These are phyloP conservation scores for Trematocara unimaculatum DNA, from an alignment of 2,113 vertebrate species.

Conservation along the genomic window DNA sequence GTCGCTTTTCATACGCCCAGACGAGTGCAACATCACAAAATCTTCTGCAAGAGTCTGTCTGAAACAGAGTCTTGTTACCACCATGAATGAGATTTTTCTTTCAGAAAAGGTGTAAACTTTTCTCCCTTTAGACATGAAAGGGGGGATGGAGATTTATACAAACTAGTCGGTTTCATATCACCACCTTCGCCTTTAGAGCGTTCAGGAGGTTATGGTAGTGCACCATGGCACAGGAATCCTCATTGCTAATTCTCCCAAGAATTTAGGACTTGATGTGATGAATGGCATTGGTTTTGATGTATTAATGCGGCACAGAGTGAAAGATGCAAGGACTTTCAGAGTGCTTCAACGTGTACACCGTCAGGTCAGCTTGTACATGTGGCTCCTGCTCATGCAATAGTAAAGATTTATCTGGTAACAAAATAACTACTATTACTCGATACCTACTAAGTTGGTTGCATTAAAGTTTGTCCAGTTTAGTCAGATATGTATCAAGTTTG, in stretches of 20 bases:
- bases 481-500: not conserved
- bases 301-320: not conserved
- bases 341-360: not conserved
- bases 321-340: not conserved
- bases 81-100: not conserved
- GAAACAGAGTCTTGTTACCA: not conserved
- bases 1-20: not conserved
- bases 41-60: not conserved
- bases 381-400: not conserved
- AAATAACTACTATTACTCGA: not conserved
- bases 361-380: no score
- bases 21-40: not conserved
- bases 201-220: not conserved
- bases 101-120: not conserved
- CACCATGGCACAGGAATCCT: not conserved
- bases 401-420: not conserved
- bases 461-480: not conserved
- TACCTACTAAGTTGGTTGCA: not conserved
- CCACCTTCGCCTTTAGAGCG: not conserved
- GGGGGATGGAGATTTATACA: not conserved
- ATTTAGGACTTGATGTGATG: not conserved
- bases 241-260: not conserved
- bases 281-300: not conserved
- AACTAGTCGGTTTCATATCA: not conserved
- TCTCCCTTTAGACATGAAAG: not conserved